Conservation (phyloP, 2,888 invertebrate species). For the Leptarthrus brevirostris region DNA sequence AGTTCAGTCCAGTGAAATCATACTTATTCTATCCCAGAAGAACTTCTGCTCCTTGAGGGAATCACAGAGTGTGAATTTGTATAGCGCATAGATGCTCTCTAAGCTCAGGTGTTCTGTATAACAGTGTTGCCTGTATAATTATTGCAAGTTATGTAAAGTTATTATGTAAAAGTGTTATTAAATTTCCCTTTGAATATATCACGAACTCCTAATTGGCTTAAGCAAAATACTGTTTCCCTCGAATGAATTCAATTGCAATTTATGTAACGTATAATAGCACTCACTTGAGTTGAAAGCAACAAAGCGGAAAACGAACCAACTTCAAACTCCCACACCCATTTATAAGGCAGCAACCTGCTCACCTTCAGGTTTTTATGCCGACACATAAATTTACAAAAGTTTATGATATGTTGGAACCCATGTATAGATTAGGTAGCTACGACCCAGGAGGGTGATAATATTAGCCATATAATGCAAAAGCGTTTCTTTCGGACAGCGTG, state of each 20-base stretch:
- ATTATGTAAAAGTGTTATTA: too few relatives aligned
- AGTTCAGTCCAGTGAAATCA: too few relatives aligned
- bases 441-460: constrained; percentile 27
- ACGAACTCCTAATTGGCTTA: background rate
- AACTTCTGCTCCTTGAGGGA: too few relatives aligned
- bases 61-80: too few relatives aligned
- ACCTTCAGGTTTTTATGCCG: background rate
- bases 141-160: too few relatives aligned
- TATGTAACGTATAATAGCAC: background rate
- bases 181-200: too few relatives aligned
- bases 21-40: too few relatives aligned
- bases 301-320: background rate
- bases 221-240: background rate
- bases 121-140: too few relatives aligned
- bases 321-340: background rate
- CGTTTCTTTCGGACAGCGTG: constrained; percentile 24
- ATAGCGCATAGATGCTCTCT: too few relatives aligned
- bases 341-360: background rate
- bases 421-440: constrained; percentile 28
- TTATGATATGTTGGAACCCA: constrained; percentile 21
- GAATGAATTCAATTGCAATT: background rate
- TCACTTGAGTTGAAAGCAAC: background rate
- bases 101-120: too few relatives aligned
- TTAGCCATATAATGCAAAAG: constrained; percentile 20
- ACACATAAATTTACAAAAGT: background rate